phyloP scores from a whole-genome alignment of 2,888 invertebrate species.

The Drosophila mimica region DNA sequence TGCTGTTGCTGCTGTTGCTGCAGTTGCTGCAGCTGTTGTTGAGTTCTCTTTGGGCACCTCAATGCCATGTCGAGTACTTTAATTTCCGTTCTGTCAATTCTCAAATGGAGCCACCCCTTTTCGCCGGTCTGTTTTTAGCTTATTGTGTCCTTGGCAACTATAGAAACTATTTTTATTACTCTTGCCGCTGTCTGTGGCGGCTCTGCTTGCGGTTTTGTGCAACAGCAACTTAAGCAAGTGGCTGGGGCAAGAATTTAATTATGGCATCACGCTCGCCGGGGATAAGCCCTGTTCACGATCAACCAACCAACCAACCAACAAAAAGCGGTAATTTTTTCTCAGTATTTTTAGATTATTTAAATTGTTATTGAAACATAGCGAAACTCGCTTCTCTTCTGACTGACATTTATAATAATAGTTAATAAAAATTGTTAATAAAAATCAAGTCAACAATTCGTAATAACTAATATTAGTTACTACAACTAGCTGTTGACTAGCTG shows the following conservation, averaged over 20 bases:
- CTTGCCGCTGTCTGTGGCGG: not conserved
- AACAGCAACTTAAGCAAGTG: not conserved
- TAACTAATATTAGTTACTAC: not conserved
- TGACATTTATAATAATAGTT: too few species aligned
- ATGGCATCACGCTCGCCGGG: not conserved
- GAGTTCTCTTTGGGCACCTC: constrained; percentile 26
- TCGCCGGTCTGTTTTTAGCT: not conserved
- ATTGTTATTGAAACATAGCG: not conserved
- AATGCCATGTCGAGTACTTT: constrained; percentile 39
- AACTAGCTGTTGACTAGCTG: not conserved
- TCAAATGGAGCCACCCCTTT: not conserved
- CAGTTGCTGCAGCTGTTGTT: constrained; percentile 16
- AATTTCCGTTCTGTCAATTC: constrained; percentile 54
- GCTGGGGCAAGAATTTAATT: not conserved
- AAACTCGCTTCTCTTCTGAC: not conserved
- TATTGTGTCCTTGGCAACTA: constrained; percentile 16
- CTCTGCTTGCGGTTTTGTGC: constrained; percentile 9
- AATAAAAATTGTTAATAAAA: too few species aligned
- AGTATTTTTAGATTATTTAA: not conserved
- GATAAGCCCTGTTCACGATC: not conserved
- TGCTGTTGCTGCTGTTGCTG: constrained; percentile 20
- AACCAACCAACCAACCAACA: not conserved
- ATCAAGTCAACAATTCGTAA: too few species aligned
- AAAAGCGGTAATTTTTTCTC: not conserved
- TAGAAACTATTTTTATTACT: not conserved